These are phyloP conservation scores for Halichoeres trimaculatus DNA, from an alignment of 2,113 vertebrate genomes.

Conservation along the genomic window DNA sequence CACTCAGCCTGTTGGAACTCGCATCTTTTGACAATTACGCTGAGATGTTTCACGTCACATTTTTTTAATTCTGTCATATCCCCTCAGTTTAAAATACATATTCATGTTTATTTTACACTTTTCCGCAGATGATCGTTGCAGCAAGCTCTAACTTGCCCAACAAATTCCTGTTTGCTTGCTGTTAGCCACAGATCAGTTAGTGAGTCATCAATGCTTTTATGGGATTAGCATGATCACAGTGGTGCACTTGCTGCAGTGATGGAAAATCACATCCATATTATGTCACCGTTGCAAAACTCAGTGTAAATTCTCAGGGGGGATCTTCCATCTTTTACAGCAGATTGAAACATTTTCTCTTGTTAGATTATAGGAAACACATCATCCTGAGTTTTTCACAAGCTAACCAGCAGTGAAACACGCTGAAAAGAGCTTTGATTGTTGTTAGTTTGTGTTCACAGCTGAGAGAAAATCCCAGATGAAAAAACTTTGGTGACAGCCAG, in stretches of 20 bases:
- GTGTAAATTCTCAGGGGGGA: not conserved
- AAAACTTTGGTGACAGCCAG: no score
- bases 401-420: no score
- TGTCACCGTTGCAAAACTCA: not conserved
- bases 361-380: no score
- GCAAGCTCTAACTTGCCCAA: not conserved
- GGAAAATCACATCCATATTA: not conserved
- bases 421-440: no score
- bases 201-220: not conserved
- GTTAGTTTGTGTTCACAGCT: no score
- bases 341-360: no score
- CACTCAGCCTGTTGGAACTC: constrained; percentile 33
- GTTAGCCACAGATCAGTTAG: not conserved
- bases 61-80: not conserved
- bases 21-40: constrained; percentile 13
- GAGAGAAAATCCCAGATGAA: no score
- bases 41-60: not conserved
- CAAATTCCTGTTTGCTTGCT: not conserved
- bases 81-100: not conserved
- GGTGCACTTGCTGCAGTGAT: not conserved
- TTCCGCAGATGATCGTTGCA: not conserved
- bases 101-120: not conserved
- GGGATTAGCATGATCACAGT: not conserved
- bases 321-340: no score
- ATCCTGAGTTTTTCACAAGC: no score